Evolutionary conservation across 2,888 invertebrate species (phyloP).

Genomic region (Sycophila texana): DNA sequence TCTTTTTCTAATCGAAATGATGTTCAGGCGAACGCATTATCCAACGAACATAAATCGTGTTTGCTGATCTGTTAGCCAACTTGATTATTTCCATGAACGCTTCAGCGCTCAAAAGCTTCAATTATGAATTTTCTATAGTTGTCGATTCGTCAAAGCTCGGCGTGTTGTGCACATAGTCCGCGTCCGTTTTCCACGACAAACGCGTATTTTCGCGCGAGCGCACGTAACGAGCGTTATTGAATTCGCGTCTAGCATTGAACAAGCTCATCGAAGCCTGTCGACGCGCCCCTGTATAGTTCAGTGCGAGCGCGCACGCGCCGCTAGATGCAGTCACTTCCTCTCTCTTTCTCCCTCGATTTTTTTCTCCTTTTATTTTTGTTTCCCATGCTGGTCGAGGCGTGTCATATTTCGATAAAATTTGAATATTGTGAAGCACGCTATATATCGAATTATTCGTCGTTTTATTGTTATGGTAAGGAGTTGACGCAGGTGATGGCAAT

Average conservation of each 20-base stretch:
- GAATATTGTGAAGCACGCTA: constrained; percentile 30
- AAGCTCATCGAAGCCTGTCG: constrained; percentile 70
- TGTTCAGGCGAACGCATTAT: too few relatives aligned
- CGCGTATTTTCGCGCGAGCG: constrained; percentile 41
- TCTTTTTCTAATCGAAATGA: too few relatives aligned
- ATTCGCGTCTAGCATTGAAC: constrained; percentile 63
- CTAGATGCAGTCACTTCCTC: constrained; percentile 39
- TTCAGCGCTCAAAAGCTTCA: too few relatives aligned
- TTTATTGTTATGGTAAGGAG: constrained; percentile 49
- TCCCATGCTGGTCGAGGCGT: constrained; percentile 18
- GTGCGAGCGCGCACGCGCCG: background rate
- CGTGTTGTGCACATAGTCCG: background rate
- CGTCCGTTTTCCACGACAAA: background rate
- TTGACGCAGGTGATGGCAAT: constrained; percentile 27
- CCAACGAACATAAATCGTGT: too few relatives aligned
- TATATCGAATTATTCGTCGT: constrained; percentile 3
- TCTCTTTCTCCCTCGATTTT: background rate
- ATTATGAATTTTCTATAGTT: too few relatives aligned
- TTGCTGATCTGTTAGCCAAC: too few relatives aligned
- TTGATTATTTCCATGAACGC: too few relatives aligned
- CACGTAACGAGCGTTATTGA: constrained; percentile 53
- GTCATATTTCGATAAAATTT: constrained; percentile 54
- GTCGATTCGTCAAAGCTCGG: background rate
- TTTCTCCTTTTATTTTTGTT: constrained; percentile 1
- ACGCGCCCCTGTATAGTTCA: constrained; percentile 57